Base-by-base conservation (phyloP, 2,113 vertebrate genomes). In the Raja brachyura region DNA sequence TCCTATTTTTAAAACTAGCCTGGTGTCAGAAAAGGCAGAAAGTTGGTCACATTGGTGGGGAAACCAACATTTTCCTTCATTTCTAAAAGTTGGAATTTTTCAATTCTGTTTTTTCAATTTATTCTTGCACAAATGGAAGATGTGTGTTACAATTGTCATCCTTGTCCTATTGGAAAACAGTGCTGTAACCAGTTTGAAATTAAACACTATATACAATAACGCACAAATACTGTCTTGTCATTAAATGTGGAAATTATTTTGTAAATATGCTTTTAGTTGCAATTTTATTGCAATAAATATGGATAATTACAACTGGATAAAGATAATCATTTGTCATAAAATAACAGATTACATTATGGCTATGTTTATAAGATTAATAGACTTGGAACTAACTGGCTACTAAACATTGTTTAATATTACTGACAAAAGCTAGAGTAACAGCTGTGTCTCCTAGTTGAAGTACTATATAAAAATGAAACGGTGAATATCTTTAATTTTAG, bases 211-310 rank as follows among this genome's bases (percentile, higher is more conserved):
- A 66, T 63, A 88, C 5, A 88, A 31, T 66, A 54, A 92, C 68
- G 73, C 90, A 92, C 90, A 54, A 92, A 48, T 92, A 92, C 33
- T 92, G 11, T 79, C 68, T 92, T 92, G 31, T 92, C 68, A 70
- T 11, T 73, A 22, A 18, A 63, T 73, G 33, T 92, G 90, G 68
- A 73, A 68, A 25, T 92, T 22, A 74, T 68, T 92, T 92, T 92
- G 90, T 92, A 48, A 92, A 92, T 63, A 73, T 54, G 90, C 28
- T 92, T 92, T 73, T 48, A 20, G 66, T 92, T 92, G 68, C 90
- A 63, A 48, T 92, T 92, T 92, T 92, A 92, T 92, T 92, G 90
- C 66, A 92, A 54, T 92, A 92, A 92, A 92, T 39, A 13, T 39
- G 68, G n/a, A 90, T 92, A 54, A 92, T 8, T 18, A 92, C 48